Evolutionary conservation across 2,113 vertebrate species (phyloP).

Genomic region (Prinia subflava): DNA sequence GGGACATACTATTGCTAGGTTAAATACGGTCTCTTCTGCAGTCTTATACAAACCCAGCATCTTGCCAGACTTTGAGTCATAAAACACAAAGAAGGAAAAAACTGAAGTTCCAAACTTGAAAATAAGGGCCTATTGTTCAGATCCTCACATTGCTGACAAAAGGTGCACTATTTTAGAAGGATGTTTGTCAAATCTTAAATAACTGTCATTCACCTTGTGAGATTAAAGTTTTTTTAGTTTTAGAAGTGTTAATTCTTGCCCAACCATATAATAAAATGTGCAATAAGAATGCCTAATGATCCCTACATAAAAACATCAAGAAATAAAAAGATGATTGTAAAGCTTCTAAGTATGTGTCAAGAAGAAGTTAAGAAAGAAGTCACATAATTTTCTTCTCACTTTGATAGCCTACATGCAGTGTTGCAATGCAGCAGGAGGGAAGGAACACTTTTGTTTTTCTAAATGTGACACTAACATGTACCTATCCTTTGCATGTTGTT

Average conservation of each 20-base stretch:
- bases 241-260: not conserved
- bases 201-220: not conserved
- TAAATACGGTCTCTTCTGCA: not conserved
- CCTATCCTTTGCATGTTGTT: not conserved
- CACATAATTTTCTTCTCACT: not conserved
- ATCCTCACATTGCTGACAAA: not conserved
- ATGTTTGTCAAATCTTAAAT: not conserved
- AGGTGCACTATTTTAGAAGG: not conserved
- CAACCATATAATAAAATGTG: not conserved
- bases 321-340: not conserved
- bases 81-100: not conserved
- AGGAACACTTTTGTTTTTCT: not conserved
- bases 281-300: not conserved
- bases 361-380: not conserved
- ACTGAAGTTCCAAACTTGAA: not conserved
- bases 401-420: not conserved
- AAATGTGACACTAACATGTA: accelerated
- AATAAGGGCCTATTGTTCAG: not conserved
- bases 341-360: not conserved
- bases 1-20: accelerated
- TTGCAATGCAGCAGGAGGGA: not conserved
- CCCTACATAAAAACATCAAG: not conserved
- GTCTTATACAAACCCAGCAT: not conserved
- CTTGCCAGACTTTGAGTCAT: not conserved
- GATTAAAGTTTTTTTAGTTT: not conserved